Evolutionary conservation across 2,888 invertebrate genomes (phyloP).

Genomic region (Parnassius smintheus): DNA sequence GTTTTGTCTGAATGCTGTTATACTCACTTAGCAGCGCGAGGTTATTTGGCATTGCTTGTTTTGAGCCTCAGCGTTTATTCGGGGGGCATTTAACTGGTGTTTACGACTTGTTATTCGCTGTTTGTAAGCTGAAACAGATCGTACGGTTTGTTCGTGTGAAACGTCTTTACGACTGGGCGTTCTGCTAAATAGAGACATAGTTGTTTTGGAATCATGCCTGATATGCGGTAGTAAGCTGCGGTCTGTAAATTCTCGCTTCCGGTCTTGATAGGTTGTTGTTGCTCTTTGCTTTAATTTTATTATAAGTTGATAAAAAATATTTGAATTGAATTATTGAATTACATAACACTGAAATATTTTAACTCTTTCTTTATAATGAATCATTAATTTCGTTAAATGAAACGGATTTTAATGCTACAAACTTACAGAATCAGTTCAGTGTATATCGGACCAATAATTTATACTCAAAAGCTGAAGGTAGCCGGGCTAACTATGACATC

Average conservation of each 20-base stretch:
- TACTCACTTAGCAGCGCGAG: conserved; percentile 6
- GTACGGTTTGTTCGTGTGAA: conserved; percentile 22
- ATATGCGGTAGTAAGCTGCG: conserved; percentile 7
- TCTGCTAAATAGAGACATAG: conserved; percentile 15
- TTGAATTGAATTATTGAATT: too few relatives aligned
- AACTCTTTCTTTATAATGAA: too few relatives aligned
- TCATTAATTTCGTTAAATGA: too few relatives aligned
- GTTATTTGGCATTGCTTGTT: conserved; percentile 18
- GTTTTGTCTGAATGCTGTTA: conserved; percentile 10
- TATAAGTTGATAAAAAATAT: too few relatives aligned
- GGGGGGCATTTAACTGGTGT: conserved; percentile 22
- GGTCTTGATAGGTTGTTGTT: too few relatives aligned
- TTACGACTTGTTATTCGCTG: conserved; percentile 21
- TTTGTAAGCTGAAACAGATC: conserved; percentile 16
- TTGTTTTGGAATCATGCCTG: conserved; percentile 12
- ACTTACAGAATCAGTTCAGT: too few relatives aligned
- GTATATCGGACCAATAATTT: too few relatives aligned
- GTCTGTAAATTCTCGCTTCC: background rate
- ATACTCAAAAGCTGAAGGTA: too few relatives aligned
- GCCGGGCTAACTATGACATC: too few relatives aligned
- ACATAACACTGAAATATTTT: too few relatives aligned
- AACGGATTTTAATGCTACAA: too few relatives aligned
- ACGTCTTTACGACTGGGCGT: conserved; percentile 20
- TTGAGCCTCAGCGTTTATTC: conserved; percentile 18
- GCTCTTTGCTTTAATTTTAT: too few relatives aligned